phyloP scores from a whole-genome alignment of 2,888 invertebrate genomes.

The Napeogenes inachia region DNA sequence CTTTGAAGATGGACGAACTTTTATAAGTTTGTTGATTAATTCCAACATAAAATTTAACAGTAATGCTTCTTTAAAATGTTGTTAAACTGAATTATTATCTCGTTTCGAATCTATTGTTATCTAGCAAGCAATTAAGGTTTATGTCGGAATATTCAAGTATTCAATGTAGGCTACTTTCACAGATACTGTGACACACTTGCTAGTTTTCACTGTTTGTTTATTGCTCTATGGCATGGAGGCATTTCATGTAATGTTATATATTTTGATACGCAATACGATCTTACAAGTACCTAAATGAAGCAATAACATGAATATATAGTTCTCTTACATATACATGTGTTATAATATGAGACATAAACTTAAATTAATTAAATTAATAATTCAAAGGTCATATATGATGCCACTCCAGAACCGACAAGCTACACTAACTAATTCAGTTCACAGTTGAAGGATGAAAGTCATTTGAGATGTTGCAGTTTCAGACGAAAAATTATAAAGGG shows the following conservation, averaged over 20 bases:
- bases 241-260: neutral
- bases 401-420: neutral
- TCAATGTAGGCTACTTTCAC: conserved; percentile 25
- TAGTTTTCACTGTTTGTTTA: conserved; percentile 17
- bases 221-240: neutral
- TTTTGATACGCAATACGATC: neutral
- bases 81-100: neutral
- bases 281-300: too few relatives aligned
- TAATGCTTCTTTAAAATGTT: neutral
- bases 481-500: conserved; percentile 24
- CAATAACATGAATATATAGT: too few relatives aligned
- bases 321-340: too few relatives aligned
- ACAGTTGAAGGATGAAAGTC: conserved; percentile 25
- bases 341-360: too few relatives aligned
- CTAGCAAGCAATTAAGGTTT: conserved; percentile 14
- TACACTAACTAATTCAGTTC: conserved; percentile 14
- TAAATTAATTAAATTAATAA: neutral
- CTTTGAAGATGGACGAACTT: neutral
- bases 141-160: conserved; percentile 17
- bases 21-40: too few relatives aligned
- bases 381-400: neutral
- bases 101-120: conserved; percentile 1
- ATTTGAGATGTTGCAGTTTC: conserved; percentile 22
- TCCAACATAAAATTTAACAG: too few relatives aligned
- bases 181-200: conserved; percentile 18